phyloP scores from a whole-genome alignment of 2,888 invertebrate species.

The Azorinus chamasolen region DNA sequence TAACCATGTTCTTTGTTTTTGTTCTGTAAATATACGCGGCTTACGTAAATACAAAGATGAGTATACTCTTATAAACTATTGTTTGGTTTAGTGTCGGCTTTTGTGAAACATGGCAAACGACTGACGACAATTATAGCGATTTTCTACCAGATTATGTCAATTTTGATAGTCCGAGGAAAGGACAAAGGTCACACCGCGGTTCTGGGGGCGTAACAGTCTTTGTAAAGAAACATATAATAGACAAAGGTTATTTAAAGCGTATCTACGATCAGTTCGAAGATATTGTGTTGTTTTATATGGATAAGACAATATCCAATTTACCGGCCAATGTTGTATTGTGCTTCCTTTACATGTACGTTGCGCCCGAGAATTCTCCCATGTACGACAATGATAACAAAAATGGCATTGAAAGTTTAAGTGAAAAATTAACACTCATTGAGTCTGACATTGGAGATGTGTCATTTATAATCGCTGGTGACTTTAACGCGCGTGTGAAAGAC shows the following conservation, averaged over 20 bases:
- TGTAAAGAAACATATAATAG: conserved; percentile 6
- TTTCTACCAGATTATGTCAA: conserved; percentile 17
- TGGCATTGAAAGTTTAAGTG: conserved; percentile 24
- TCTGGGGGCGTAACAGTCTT: conserved; percentile 34
- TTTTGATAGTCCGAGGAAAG: conserved; percentile 24
- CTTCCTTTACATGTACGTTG: conserved; percentile 34
- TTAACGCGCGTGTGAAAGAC: conserved; percentile 39
- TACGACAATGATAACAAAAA: conserved; percentile 26
- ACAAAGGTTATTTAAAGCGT: conserved; percentile 6
- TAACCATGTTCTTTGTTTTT: conserved; percentile 1
- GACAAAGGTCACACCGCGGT: conserved; percentile 8
- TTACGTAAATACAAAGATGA: conserved; percentile 15
- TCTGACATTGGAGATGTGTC: conserved; percentile 14
- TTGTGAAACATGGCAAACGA: conserved; percentile 27
- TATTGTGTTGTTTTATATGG: conserved; percentile 7
- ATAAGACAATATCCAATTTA: background rate
- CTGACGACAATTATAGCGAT: conserved; percentile 2
- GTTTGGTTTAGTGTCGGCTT: conserved; percentile 10
- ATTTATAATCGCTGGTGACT: conserved; percentile 37
- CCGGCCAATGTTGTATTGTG: conserved; percentile 9
- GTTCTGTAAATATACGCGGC: conserved; percentile 26
- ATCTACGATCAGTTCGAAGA: conserved; percentile 8
- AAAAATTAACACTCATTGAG: conserved; percentile 22
- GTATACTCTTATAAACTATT: conserved; percentile 8
- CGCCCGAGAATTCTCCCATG: conserved; percentile 31